phyloP scores from a whole-genome alignment of 2,797 vertebrate genomes.

The Distichodus sexfasciatus region DNA sequence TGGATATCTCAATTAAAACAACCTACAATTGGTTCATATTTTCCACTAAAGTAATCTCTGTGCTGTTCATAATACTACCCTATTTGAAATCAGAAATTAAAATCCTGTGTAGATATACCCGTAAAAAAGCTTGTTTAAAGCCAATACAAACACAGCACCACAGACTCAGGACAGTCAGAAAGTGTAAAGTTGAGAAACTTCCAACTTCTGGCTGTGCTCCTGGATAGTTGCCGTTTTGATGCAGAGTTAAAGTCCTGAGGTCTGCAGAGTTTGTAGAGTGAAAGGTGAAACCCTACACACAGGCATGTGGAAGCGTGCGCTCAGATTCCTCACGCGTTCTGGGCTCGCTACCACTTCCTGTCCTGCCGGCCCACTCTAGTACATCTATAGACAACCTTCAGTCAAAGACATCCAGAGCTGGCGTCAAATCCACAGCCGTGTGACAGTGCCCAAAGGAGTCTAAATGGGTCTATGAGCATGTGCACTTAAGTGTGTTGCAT shows the following conservation, averaged over 20 bases:
- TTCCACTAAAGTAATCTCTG: background rate
- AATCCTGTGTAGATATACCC: constrained; percentile 3
- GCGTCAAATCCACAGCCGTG: constrained; percentile 62
- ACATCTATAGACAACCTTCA: constrained; percentile 66
- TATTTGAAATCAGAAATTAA: constrained; percentile 11
- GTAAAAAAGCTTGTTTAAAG: no score
- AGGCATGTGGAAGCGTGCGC: constrained; percentile 55
- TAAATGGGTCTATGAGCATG: constrained; percentile 12
- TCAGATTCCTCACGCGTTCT: constrained; percentile 70
- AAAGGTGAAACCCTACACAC: constrained; percentile 59
- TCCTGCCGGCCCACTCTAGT: constrained; percentile 52
- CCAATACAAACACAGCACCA: no score
- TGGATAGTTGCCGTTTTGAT: constrained; percentile 37
- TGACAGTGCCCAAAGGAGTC: constrained; percentile 53
- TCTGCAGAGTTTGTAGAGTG: constrained; percentile 43
- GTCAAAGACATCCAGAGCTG: constrained; percentile 59
- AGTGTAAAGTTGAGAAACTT: constrained; percentile 15
- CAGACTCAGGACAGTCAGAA: constrained; percentile 15
- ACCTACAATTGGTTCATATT: no score
- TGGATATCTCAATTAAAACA: no score
- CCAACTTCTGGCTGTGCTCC: constrained; percentile 14
- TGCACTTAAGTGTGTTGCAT: background rate
- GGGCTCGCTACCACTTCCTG: constrained; percentile 71
- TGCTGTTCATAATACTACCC: background rate
- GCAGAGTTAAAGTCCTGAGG: constrained; percentile 46